phyloP scores from a whole-genome alignment of 2,797 vertebrate genomes.

The Acrossocheilus fasciatus region DNA sequence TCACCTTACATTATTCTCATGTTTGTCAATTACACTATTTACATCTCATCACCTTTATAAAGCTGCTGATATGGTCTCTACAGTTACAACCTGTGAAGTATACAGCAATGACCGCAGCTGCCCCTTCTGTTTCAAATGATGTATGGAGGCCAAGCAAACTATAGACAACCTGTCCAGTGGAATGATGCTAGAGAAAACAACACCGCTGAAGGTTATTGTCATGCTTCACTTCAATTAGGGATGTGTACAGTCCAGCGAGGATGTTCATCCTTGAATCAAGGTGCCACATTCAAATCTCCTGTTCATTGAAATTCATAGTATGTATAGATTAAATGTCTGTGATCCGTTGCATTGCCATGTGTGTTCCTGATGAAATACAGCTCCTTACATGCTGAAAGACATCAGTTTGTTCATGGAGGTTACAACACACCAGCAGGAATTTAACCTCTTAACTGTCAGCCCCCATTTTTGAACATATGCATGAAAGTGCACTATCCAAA shows the following conservation, averaged over 20 bases:
- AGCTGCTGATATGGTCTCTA: not conserved
- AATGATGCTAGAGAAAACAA: slow-evolving; percentile 8
- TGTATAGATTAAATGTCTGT: slow-evolving; percentile 3
- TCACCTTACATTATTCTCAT: not conserved
- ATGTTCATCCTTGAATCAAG: slow-evolving; percentile 31
- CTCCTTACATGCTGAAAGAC: not conserved
- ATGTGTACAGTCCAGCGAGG: not conserved
- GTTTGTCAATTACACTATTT: not conserved
- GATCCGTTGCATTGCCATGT: not conserved
- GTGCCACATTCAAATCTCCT: not conserved
- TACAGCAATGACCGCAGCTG: not conserved
- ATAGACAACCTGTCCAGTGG: slow-evolving; percentile 28
- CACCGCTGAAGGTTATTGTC: slow-evolving; percentile 14
- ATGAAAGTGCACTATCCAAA: too few relatives aligned
- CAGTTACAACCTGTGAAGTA: not conserved
- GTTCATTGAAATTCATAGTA: slow-evolving; percentile 5
- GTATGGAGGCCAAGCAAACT: not conserved
- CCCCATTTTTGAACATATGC: too few relatives aligned
- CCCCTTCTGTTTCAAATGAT: slow-evolving; percentile 10
- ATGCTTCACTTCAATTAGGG: slow-evolving; percentile 31
- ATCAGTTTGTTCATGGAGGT: not conserved
- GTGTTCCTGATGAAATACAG: not conserved
- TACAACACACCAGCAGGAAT: not conserved
- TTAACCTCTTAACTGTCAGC: not conserved
- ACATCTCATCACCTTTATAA: not conserved